A percentile compares a stretch with the other conserved stretches of the same genome.
Evolutionary conservation across 2,888 invertebrate genomes (phyloP).

Genomic region (Pachliopta kotzebuea): DNA sequence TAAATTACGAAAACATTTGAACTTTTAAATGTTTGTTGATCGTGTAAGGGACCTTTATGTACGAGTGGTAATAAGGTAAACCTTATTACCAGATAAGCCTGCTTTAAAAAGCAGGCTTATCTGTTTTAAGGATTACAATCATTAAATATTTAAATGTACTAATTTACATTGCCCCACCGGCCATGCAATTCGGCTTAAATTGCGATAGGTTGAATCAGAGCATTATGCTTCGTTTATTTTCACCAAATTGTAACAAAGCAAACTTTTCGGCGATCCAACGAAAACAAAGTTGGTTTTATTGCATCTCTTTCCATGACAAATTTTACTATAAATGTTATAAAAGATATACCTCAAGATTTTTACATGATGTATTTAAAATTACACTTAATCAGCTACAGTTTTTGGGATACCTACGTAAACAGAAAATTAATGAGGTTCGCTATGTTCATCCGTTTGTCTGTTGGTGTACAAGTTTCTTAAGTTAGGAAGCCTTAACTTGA

Average conservation of each 20-base stretch:
- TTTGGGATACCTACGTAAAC: no score
- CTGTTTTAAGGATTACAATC: conserved; percentile 22
- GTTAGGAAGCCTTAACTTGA: no score
- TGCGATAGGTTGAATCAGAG: neutral
- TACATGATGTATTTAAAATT: no score
- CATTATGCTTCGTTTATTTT: neutral
- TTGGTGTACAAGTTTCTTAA: no score
- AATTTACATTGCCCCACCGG: neutral
- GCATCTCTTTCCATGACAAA: neutral
- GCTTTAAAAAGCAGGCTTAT: no score
- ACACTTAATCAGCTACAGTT: no score
- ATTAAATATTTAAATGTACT: conserved; percentile 7
- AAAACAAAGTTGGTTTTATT: neutral
- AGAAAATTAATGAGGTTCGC: no score
- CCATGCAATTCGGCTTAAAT: conserved; percentile 3
- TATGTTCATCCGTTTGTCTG: no score
- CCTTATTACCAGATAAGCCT: no score
- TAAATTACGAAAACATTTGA: conserved; percentile 24
- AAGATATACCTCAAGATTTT: no score
- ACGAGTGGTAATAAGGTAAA: conserved; percentile 2
- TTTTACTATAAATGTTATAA: no score
- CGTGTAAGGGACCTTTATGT: conserved; percentile 25
- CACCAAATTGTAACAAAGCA: neutral
- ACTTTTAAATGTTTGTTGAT: conserved; percentile 25
- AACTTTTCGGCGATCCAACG: neutral